These are phyloP conservation scores for Gallinago solitaria DNA, from an alignment of 2,797 vertebrate species.

Conservation along the genomic window DNA sequence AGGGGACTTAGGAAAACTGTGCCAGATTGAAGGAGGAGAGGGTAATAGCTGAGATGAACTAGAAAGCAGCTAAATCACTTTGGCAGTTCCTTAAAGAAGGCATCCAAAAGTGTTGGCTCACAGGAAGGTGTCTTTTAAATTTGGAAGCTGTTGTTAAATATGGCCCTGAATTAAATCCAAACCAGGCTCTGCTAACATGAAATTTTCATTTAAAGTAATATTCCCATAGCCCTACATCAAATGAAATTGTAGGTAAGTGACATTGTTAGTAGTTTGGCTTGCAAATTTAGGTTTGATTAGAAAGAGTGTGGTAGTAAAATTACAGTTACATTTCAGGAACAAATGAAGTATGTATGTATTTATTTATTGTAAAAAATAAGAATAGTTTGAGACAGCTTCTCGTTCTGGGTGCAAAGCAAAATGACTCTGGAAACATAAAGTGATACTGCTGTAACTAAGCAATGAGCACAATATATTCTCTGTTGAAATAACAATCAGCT, in stretches of 20 bases:
- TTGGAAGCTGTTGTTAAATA: slow-evolving; percentile 12
- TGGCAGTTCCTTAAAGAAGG: not conserved
- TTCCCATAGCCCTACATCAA: not conserved
- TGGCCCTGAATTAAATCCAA: not conserved
- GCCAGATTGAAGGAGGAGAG: not conserved
- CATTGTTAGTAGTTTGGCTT: not conserved
- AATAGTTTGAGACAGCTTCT: not conserved
- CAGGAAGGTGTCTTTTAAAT: not conserved
- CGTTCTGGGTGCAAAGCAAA: not conserved
- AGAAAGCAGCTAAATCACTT: not conserved
- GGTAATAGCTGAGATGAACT: not conserved
- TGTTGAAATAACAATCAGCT: not conserved
- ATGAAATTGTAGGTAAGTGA: not conserved
- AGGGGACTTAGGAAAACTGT: not conserved
- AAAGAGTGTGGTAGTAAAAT: not conserved
- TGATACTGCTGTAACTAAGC: not conserved
- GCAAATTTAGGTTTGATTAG: not conserved
- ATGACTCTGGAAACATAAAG: not conserved
- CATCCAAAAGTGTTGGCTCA: not conserved
- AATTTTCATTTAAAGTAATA: not conserved
- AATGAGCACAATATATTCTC: not conserved
- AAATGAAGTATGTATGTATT: not conserved
- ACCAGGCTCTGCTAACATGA: not conserved
- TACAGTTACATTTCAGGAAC: not conserved
- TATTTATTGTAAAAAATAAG: not conserved